Conservation (phyloP, 2,113 vertebrate species). For the Zosterops lateralis region DNA sequence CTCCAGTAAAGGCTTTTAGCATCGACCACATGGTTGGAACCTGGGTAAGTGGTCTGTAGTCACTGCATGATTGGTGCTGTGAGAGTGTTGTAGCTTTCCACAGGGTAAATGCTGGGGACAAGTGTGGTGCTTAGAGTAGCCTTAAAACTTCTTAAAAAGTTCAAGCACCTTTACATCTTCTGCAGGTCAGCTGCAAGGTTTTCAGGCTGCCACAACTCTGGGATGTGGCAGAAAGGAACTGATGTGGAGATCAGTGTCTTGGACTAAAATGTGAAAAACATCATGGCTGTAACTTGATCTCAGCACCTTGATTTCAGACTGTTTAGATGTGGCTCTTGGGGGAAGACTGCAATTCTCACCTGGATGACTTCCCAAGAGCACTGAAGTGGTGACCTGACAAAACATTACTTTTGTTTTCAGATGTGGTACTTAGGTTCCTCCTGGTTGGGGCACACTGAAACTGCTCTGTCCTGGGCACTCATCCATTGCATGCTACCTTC, state of each 20-base stretch:
- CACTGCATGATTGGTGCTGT: fast-evolving
- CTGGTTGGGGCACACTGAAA: not conserved
- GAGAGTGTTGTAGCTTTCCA: not conserved
- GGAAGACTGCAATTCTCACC: not conserved
- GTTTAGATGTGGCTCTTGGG: fast-evolving
- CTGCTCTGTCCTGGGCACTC: not conserved
- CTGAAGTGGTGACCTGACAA: not conserved
- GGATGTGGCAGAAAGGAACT: not conserved
- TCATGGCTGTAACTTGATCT: not conserved
- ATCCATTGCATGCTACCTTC: not conserved
- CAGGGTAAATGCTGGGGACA: no score
- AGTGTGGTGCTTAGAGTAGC: not conserved
- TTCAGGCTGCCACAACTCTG: not conserved
- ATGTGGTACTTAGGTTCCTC: not conserved
- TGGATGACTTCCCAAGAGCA: not conserved
- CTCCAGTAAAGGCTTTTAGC: not conserved
- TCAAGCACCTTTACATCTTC: not conserved
- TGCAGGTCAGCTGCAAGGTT: not conserved
- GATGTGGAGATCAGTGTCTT: not conserved
- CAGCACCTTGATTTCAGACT: not conserved
- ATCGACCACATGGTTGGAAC: fast-evolving
- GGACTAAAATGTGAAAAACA: not conserved
- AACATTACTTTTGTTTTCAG: not conserved
- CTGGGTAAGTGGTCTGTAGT: not conserved
- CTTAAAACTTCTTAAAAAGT: not conserved